Conservation (phyloP, 2,113 vertebrate species). For the Psammodynastes pulverulentus region DNA sequence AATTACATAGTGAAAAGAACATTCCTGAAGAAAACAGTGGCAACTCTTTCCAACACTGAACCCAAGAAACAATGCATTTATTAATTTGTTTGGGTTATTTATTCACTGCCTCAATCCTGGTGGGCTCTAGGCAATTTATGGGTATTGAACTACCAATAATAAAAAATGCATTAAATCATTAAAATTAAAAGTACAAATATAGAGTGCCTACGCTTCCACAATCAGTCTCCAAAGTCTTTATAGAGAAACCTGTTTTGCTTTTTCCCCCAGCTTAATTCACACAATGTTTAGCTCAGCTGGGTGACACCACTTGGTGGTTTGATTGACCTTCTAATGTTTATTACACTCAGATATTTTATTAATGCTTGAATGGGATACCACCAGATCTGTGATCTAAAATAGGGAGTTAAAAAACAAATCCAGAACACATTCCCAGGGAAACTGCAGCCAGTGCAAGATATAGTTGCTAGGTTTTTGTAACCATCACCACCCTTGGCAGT, state of each 20-base stretch:
- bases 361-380: not conserved
- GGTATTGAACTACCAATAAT: not conserved
- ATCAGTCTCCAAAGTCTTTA: not conserved
- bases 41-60: not conserved
- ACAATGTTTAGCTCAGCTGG: not conserved
- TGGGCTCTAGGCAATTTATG: not conserved
- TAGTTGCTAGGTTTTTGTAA: not conserved
- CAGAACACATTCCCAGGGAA: not conserved
- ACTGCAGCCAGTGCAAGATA: not conserved
- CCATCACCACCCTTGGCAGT: not conserved
- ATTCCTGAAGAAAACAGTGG: not conserved
- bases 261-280: not conserved
- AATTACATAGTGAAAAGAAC: not conserved
- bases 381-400: not conserved
- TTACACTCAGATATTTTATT: not conserved
- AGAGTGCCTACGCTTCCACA: not conserved
- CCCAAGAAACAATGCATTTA: not conserved
- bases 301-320: not conserved
- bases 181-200: not conserved
- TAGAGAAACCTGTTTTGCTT: not conserved
- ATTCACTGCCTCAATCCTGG: not conserved
- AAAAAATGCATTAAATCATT: not conserved
- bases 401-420: not conserved
- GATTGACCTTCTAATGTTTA: not conserved
- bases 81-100: not conserved